phyloP scores from a whole-genome alignment of 2,888 invertebrate genomes.

The Tenthredo distinguenda region DNA sequence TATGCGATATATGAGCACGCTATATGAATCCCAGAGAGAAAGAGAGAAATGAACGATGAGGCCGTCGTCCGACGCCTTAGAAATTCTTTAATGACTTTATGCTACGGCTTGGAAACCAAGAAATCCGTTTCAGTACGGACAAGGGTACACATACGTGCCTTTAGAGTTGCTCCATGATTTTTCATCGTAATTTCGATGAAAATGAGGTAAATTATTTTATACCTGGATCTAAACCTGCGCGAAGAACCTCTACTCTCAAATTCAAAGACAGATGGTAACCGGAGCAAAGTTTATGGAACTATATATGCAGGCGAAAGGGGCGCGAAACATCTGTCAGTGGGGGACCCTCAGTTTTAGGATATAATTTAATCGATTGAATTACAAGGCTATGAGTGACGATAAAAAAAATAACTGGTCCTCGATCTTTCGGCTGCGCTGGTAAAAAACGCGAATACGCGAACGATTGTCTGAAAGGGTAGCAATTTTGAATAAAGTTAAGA shows the following conservation, averaged over 20 bases:
- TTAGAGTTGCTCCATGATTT: neutral
- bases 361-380: slow-evolving; percentile 8
- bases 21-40: slow-evolving; percentile 10
- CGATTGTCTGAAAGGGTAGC: neutral
- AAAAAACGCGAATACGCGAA: neutral
- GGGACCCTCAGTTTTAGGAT: neutral
- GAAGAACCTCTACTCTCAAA: neutral
- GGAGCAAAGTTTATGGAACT: neutral
- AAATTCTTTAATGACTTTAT: slow-evolving; percentile 74
- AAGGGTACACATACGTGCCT: neutral
- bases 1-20: neutral
- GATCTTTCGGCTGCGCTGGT: neutral
- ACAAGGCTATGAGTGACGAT: neutral
- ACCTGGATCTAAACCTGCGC: neutral
- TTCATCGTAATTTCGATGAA: neutral
- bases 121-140: slow-evolving; percentile 60
- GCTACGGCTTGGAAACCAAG: slow-evolving; percentile 63
- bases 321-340: slow-evolving; percentile 16
- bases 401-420: neutral
- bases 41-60: slow-evolving; percentile 56
- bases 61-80: slow-evolving; percentile 75
- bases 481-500: neutral
- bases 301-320: neutral
- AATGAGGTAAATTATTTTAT: neutral
- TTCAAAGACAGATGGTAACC: slow-evolving; percentile 21